These are phyloP conservation scores for Hyppa rectilinea DNA, from an alignment of 2,888 invertebrate genomes.

Conservation along the genomic window DNA sequence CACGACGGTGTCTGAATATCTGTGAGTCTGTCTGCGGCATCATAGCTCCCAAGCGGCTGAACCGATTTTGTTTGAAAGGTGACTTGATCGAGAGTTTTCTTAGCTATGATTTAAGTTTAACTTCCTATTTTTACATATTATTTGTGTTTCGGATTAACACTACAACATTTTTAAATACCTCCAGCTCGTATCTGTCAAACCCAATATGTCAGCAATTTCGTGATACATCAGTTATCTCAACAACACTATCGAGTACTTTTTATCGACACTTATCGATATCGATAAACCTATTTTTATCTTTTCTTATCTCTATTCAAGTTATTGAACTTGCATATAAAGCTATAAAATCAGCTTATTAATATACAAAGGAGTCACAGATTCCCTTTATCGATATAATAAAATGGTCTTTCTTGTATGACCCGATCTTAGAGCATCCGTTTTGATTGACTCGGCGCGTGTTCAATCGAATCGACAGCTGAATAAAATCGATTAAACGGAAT, in stretches of 20 bases:
- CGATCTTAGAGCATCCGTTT: neutral
- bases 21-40: too few relatives aligned
- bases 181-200: too few relatives aligned
- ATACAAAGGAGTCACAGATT: constrained; percentile 35
- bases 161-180: too few relatives aligned
- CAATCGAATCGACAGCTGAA: constrained; percentile 1
- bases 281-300: constrained; percentile 53
- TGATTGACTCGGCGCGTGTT: constrained; percentile 4
- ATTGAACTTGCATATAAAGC: constrained; percentile 54
- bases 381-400: constrained; percentile 31
- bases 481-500: constrained; percentile 7
- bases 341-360: constrained; percentile 46
- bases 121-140: too few relatives aligned
- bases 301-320: constrained; percentile 61
- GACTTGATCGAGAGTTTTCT: too few relatives aligned
- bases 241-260: constrained; percentile 41
- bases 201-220: constrained; percentile 22
- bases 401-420: constrained; percentile 13
- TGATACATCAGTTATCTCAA: constrained; percentile 49
- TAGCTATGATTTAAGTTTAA: too few relatives aligned
- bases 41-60: too few relatives aligned
- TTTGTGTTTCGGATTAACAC: too few relatives aligned
- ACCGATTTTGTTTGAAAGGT: too few relatives aligned
- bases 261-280: constrained; percentile 41
- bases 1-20: too few relatives aligned